Conservation (phyloP, 2,797 vertebrate genomes). For the Zalophus californianus region DNA sequence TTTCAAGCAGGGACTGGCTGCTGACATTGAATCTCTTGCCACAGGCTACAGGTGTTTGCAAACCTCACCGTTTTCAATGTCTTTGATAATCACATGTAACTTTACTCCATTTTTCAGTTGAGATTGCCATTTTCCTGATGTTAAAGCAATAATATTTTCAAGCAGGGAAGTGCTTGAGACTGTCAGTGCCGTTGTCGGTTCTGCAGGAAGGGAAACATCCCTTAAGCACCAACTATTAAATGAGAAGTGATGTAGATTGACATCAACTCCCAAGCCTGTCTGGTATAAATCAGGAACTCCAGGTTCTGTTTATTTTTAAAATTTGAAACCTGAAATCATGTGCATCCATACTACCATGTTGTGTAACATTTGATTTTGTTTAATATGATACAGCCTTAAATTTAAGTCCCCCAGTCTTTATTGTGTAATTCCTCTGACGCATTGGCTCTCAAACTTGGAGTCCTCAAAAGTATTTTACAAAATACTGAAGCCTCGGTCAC, state of each 20-base stretch:
- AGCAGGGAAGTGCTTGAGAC: not conserved
- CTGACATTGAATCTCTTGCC: not conserved
- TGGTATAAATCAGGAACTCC: constrained; percentile 15
- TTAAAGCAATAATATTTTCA: constrained; percentile 21
- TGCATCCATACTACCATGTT: constrained; percentile 33
- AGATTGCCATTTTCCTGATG: not conserved
- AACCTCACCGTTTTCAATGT: not conserved
- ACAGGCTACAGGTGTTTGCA: constrained; percentile 63
- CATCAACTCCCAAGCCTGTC: not conserved
- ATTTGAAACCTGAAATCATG: constrained; percentile 59
- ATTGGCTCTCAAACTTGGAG: not conserved
- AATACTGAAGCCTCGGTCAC: not conserved
- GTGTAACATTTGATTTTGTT: constrained; percentile 57
- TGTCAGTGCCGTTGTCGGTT: not conserved
- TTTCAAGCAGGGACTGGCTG: not conserved
- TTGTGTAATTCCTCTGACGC: not conserved
- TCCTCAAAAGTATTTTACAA: not conserved
- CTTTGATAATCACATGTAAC: not conserved
- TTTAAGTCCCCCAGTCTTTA: constrained; percentile 21
- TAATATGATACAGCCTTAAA: not conserved
- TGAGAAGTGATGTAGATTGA: not conserved
- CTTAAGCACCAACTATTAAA: not conserved
- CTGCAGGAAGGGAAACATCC: not conserved
- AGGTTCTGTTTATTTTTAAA: constrained; percentile 51
- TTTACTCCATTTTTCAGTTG: not conserved